Evolutionary conservation across 2,888 invertebrate genomes (phyloP), one percentile per base, ranked within the genome.

Genomic region (Ferrisia virgata): DNA sequence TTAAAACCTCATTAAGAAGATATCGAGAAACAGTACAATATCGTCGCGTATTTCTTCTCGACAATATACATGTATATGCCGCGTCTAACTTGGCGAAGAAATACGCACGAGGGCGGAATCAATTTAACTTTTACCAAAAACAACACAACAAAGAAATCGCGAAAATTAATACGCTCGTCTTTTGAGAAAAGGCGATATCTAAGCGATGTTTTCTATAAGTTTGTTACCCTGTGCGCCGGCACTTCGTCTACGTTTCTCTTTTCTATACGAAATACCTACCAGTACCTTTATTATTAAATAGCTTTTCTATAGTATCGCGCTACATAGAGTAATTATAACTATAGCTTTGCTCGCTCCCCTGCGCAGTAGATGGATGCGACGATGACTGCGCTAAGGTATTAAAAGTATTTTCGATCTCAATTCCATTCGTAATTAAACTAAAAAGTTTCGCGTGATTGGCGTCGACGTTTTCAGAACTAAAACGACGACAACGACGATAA

Each of bases 381-480:
- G n/a, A n/a, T n/a, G n/a, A n/a, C n/a, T n/a, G n/a, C n/a, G n/a
- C 53, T 53, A 53, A 9, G 22, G 53, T 53, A 53, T 53, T 53
- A 53, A 53, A 47, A 53, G 53, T 53, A 53, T 22, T 53, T 15
- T 64, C 64, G 31, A 64, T 64, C 28, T 28, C 28, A 15, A 64
- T 28, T 64, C 64, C 28, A 15, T 6, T 64, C 64, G 64, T 64
- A 64, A 64, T 64, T 64, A 64, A 64, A 64, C 64, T 64, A 64
- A 64, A 64, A 64, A 64, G 64, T 64, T 64, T 64, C 28, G 31
- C 64, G 64, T 64, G 64, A 64, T 64, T 64, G 31, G 64, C 28
- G 64, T 28, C 47, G 64, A 64, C 64, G 64, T 28, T 28, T 64
- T 64, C 25, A 11, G 13, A n/a, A n/a, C 11, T 28, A 25, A 22